Conservation (phyloP, 2,888 invertebrate genomes). For the Glomeris marginata region DNA sequence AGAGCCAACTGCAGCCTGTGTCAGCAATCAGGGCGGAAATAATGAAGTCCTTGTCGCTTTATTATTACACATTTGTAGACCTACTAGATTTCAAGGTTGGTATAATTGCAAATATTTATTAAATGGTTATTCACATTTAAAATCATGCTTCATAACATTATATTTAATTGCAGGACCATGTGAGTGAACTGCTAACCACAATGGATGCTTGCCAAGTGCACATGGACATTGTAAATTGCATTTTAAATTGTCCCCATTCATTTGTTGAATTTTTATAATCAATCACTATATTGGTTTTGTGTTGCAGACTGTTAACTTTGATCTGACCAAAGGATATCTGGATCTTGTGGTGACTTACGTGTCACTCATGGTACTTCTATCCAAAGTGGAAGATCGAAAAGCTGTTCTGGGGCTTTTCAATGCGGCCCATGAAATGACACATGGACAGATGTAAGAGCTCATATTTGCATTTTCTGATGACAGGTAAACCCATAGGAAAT, state of each 20-base stretch:
- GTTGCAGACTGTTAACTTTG: constrained; percentile 68
- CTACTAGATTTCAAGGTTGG: constrained; percentile 93
- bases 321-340: constrained; percentile 86
- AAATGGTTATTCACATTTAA: no score
- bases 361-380: constrained; percentile 91
- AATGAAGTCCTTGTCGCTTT: constrained; percentile 86
- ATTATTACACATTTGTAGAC: constrained; percentile 99
- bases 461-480: background rate
- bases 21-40: constrained; percentile 80
- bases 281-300: constrained; percentile 6
- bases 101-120: constrained; percentile 16
- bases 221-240: constrained; percentile 58
- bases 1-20: constrained; percentile 51
- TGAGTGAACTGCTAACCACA: constrained; percentile 50
- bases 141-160: no score
- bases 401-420: constrained; percentile 93
- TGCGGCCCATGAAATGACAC: constrained; percentile 91
- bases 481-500: no score
- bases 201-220: constrained; percentile 94
- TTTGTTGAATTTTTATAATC: background rate
- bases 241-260: background rate
- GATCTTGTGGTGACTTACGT: constrained; percentile 90
- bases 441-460: constrained; percentile 49
- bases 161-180: constrained; percentile 35
- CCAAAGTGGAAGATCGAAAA: constrained; percentile 94